A percentile compares a stretch with the other conserved stretches of the same genome.
These are phyloP conservation scores for Invenusta paracnida DNA, from an alignment of 2,888 invertebrate species.

Conservation along the genomic window DNA sequence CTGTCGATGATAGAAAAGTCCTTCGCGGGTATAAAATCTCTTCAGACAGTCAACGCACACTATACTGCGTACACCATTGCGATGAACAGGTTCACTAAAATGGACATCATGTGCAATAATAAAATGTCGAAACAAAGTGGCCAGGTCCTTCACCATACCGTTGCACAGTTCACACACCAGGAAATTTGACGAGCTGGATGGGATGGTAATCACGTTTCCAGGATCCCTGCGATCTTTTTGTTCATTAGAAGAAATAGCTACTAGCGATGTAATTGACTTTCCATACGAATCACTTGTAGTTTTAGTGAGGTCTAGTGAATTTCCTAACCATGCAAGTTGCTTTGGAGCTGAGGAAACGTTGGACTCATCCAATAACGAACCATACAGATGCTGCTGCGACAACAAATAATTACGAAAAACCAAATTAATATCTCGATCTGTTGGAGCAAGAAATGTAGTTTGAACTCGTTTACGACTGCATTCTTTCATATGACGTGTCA, in stretches of 20 bases:
- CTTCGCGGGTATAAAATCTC: not conserved
- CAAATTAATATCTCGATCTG: not conserved
- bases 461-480: not conserved
- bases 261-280: not conserved
- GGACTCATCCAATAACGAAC: not conserved
- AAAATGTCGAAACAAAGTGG: not conserved
- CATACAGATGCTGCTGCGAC: not conserved
- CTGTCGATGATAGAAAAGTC: not conserved
- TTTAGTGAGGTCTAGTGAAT: no score
- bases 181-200: not conserved
- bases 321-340: not conserved
- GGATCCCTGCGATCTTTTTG: no score
- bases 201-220: not conserved
- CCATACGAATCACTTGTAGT: not conserved
- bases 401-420: not conserved
- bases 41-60: not conserved
- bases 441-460: not conserved
- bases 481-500: not conserved
- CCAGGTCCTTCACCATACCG: not conserved
- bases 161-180: not conserved
- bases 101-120: not conserved
- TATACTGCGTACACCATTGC: not conserved
- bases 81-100: not conserved
- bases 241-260: not conserved
- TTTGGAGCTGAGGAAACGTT: not conserved